Base-by-base conservation (phyloP, 2,113 vertebrate species). In the Halichoerus grypus region DNA sequence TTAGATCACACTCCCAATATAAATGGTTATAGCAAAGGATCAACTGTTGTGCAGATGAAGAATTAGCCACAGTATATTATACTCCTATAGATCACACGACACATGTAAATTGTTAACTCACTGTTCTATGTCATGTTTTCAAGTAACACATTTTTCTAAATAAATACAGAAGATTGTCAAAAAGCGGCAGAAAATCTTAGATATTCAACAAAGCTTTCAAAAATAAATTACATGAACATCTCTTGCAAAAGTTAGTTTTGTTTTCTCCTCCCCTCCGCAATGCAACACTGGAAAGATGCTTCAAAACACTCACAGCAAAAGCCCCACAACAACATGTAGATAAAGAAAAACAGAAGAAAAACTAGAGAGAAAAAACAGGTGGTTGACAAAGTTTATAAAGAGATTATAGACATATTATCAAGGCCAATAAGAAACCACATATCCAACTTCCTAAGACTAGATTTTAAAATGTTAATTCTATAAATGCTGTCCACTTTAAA, bases 121-220 rank as follows among this genome's bases (percentile, higher is more conserved):
- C 91, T 12, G 79, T 94, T 97, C 97, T 98, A 98, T 93, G 96
- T 98, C 97, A 98, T 97, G 98, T 98, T 98, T 99, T 99, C 99
- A 99, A 99, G 98, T 99, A 99, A 98, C 97, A 97, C 96, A 98
- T 98, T 98, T 98, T 98, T 97, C 98, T 98, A 99, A 99, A 99
- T 99, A 99, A 99, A 99, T 98, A 99, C 97, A 99, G 97, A 97
- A 99, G 99, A 99, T 99, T 99, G 99, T 99, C 99, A 98, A 99
- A 99, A 99, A 99, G 99, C 98, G 99, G 99, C 99, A 99, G 99
- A 98, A 99, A 97, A 96, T 98, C 98, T 97, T 96, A 99, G 98
- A 98, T 98, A 98, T 39, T 97, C 97, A 98, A 98, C 97, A 97
- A 98, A 98, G 98, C 96, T 98, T 96, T 93, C 97, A 98, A 98